Base-by-base conservation (phyloP, 2,888 invertebrate genomes). In the Psylliodes chrysocephalus region DNA sequence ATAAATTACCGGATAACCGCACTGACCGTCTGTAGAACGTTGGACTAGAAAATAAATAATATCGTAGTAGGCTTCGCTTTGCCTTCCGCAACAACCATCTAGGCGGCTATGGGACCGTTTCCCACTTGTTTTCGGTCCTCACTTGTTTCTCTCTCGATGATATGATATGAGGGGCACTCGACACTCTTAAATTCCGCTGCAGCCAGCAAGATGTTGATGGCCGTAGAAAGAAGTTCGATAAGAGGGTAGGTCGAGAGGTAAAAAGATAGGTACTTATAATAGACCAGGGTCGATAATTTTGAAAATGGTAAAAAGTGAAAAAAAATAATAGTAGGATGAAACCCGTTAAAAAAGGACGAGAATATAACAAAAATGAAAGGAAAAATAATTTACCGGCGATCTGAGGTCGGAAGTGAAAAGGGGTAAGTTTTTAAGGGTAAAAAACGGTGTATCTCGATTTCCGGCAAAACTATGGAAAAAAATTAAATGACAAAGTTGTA, bases 61-160 rank as follows among this genome's bases (percentile, higher is more conserved):
- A 44, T 30, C 51, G 54, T 55, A 44, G 49, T 51, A 33, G 30
- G 46, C 57, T 57, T 47, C 18, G 46, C 57, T 57, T 47, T 19
- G 44, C 61, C 35, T 56, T 57, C 63, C 10, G 44, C 52, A 44
- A 35, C 49, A 30, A 35, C 51, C 17, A 52, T 63, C 33, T 33
- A 52, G 38, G 42, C 62, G 42, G 49, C 38, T 62, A 38, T 44
- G 62, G 62, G 40, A 10, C 35, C 35, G 54, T 62, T 55, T 63
- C 63, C 63, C 63, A 63, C 63, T 62, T 63, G 51, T 44, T n/a
- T 44, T 49, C 47, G 57, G 18, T 49, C 33, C 46, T 55, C 59
- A 47, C 59, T 51, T 59, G 49, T 51, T 49, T 28, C 49, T 59
- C 59, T 59, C 49, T 54, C 62, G 62, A 30, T 60, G 62, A 51